phyloP scores from a whole-genome alignment of 2,113 vertebrate genomes.

The Dinomys branickii region DNA sequence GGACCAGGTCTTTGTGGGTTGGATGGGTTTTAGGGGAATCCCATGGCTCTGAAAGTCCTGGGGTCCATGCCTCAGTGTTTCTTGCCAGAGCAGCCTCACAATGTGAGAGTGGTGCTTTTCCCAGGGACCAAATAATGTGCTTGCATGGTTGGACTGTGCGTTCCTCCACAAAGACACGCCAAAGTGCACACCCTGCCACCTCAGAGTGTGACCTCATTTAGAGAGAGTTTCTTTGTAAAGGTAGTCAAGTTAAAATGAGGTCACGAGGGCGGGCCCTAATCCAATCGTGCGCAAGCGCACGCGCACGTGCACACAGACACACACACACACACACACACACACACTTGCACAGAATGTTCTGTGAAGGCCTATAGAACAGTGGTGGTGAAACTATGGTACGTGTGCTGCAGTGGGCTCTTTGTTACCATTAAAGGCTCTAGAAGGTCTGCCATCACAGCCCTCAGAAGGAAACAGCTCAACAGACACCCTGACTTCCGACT shows the following conservation, averaged over 20 bases:
- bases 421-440: not conserved
- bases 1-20: not conserved
- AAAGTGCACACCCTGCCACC: not conserved
- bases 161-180: not conserved
- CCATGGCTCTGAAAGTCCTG: not conserved
- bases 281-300: not conserved
- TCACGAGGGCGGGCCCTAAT: not conserved
- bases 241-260: not conserved
- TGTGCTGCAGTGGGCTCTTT: not conserved
- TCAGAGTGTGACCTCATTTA: conserved; percentile 11
- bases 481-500: not conserved
- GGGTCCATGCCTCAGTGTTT: not conserved
- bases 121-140: not conserved
- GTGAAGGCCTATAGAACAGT: not conserved
- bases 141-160: not conserved
- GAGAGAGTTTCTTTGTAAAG: not conserved
- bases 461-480: not conserved
- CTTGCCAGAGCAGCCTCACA: not conserved
- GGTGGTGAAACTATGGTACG: not conserved
- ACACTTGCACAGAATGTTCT: not conserved
- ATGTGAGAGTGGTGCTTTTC: not conserved
- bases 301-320: not conserved
- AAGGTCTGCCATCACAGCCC: not conserved
- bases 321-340: not conserved
- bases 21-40: not conserved